These are phyloP conservation scores for Thripadectes ignobilis DNA, from an alignment of 2,797 vertebrate species.

Conservation along the genomic window DNA sequence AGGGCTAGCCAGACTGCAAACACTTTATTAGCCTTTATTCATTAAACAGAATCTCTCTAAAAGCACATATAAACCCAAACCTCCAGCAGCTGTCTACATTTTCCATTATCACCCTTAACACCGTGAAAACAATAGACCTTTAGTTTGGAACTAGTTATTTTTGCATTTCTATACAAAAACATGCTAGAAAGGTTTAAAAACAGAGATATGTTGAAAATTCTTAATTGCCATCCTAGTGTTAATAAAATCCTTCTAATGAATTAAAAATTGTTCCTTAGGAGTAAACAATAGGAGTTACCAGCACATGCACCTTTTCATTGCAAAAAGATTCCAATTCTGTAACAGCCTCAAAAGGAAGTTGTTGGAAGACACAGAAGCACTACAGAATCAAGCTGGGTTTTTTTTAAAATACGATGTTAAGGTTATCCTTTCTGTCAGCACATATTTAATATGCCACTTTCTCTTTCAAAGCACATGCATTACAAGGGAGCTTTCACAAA, in stretches of 20 bases:
- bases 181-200: background rate
- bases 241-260: background rate
- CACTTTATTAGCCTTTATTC: constrained; percentile 1
- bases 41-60: background rate
- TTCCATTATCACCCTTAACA: background rate
- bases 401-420: background rate
- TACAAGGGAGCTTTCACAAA: background rate
- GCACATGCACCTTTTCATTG: background rate
- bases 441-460: background rate
- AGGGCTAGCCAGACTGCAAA: background rate
- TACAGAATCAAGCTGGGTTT: background rate
- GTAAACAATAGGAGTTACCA: background rate
- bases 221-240: background rate
- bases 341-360: background rate
- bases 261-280: background rate
- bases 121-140: background rate
- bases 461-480: background rate
- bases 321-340: background rate
- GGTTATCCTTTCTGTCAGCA: background rate
- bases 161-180: background rate
- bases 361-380: background rate
- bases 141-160: background rate
- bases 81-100: background rate
- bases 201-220: background rate
- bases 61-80: background rate